Conservation (phyloP, 1,140 invertebrate species). For the Hylaeus volcanicus region DNA sequence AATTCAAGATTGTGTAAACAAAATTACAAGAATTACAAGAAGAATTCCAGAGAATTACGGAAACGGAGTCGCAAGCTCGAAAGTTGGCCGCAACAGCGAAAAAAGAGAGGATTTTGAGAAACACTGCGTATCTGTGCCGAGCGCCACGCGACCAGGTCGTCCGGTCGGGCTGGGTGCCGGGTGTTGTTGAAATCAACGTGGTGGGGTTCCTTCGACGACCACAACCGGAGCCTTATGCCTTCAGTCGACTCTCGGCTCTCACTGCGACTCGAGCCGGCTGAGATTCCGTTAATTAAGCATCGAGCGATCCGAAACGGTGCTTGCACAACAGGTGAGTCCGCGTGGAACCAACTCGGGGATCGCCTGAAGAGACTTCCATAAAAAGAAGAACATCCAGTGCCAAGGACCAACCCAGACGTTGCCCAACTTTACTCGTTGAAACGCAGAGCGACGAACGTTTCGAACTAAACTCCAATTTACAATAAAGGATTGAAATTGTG, state of each 20-base stretch:
- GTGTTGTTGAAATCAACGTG: slow-evolving; percentile 77
- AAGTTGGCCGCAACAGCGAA: background rate
- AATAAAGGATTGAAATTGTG: background rate
- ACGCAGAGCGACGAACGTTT: too few species aligned
- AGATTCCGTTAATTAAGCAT: slow-evolving; percentile 66
- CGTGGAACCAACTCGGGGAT: background rate
- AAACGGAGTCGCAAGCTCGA: background rate
- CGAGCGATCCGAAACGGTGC: slow-evolving; percentile 33
- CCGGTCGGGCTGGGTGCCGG: slow-evolving; percentile 72
- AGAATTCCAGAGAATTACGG: too few species aligned
- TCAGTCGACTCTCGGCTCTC: slow-evolving; percentile 78
- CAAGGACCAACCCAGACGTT: background rate
- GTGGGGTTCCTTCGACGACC: slow-evolving; percentile 75
- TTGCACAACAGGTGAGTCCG: slow-evolving; percentile 42
- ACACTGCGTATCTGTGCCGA: slow-evolving; percentile 76
- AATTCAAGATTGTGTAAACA: too few species aligned
- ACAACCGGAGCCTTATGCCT: slow-evolving; percentile 70
- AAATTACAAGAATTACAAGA: too few species aligned
- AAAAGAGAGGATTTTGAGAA: slow-evolving; percentile 69
- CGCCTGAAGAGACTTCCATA: too few species aligned
- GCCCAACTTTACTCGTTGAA: too few species aligned
- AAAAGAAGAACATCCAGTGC: background rate
- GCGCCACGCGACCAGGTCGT: slow-evolving; percentile 75
- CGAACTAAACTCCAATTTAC: background rate
- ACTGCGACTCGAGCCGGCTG: slow-evolving; percentile 68